phyloP scores from a whole-genome alignment of 2,113 vertebrate genomes.

The Phaethon lepturus region DNA sequence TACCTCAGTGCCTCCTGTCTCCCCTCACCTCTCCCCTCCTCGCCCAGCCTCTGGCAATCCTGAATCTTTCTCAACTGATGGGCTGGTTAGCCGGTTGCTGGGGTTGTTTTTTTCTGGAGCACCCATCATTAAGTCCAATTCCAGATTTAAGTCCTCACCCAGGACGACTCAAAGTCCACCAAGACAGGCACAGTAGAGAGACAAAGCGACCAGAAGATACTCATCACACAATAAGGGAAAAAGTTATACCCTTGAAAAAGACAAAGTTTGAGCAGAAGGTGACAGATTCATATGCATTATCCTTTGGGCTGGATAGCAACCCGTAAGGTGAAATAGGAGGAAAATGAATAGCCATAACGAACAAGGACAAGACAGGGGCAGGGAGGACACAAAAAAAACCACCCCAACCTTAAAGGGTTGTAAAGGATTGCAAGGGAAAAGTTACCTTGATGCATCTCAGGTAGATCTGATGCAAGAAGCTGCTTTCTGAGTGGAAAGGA shows the following conservation, averaged over 20 bases:
- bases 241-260: not conserved
- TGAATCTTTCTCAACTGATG: not conserved
- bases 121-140: not conserved
- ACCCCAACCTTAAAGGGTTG: not conserved
- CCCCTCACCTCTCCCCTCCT: not conserved
- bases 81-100: not conserved
- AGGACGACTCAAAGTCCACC: not conserved
- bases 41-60: not conserved
- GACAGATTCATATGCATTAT: not conserved
- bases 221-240: not conserved
- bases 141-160: not conserved
- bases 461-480: not conserved
- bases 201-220: not conserved
- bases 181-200: not conserved
- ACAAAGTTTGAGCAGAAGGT: not conserved
- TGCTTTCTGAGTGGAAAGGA: not conserved
- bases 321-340: not conserved
- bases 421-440: not conserved
- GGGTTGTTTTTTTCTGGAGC: rapidly evolving
- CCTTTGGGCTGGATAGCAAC: not conserved
- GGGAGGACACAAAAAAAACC: rapidly evolving
- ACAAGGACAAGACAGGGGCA: not conserved
- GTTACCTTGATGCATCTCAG: not conserved
- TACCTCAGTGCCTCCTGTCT: not conserved
- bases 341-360: not conserved